phyloP scores from a whole-genome alignment of 2,113 vertebrate species.

The Eretmodus cyanostictus region DNA sequence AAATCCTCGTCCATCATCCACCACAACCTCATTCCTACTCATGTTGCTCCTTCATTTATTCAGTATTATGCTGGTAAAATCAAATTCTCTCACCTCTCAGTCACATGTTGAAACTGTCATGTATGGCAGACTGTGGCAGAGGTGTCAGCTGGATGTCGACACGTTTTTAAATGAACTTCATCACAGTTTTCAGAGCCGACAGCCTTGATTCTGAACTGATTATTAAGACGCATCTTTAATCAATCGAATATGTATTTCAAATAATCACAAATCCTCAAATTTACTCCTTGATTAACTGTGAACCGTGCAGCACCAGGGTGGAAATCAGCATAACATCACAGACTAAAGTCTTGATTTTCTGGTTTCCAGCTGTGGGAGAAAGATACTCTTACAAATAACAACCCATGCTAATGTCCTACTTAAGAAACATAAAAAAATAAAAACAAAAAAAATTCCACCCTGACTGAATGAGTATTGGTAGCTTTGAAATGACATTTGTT shows the following conservation, averaged over 20 bases:
- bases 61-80: not conserved
- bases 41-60: not conserved
- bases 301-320: not conserved
- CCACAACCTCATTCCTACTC: not conserved
- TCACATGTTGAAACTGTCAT: not conserved
- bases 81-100: not conserved
- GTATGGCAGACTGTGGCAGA: not conserved
- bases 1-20: not conserved
- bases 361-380: constrained; percentile 12
- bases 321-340: constrained; percentile 15
- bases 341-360: constrained; percentile 1
- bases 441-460: not conserved
- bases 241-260: not conserved
- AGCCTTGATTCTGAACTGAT: not conserved
- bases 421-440: not conserved
- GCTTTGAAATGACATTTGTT: constrained; percentile 7
- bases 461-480: not conserved
- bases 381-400: not conserved
- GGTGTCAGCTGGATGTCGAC: not conserved
- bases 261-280: constrained; percentile 11
- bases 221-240: not conserved
- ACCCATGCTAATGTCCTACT: not conserved
- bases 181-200: not conserved
- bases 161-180: not conserved
- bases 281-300: constrained; percentile 12